Conservation (phyloP, 1,140 invertebrate genomes). For the Thaumetopoea pityocampa region DNA sequence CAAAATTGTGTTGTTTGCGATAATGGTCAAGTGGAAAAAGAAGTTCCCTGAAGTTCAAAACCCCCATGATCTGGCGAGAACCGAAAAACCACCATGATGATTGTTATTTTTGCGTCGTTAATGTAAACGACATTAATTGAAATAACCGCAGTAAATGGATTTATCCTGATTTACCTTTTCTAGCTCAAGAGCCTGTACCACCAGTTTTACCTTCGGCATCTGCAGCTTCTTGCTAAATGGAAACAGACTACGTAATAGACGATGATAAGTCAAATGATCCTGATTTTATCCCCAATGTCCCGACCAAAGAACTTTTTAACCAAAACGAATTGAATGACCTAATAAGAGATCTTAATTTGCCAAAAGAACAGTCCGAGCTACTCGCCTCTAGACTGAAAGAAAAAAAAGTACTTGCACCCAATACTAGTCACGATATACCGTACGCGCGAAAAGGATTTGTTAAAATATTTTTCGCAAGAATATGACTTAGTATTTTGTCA, state of each 20-base stretch:
- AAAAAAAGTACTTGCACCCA: constrained; percentile 19
- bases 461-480: constrained; percentile 29
- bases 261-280: too few species aligned
- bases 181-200: constrained; percentile 12
- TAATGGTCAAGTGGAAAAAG: constrained; percentile 4
- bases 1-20: constrained; percentile 3
- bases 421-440: constrained; percentile 25
- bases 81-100: constrained; percentile 14
- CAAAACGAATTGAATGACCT: constrained; percentile 35
- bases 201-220: background rate
- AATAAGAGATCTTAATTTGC: constrained; percentile 28
- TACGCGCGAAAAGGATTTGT: constrained; percentile 22
- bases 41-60: constrained; percentile 1
- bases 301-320: too few species aligned
- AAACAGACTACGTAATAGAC: too few species aligned
- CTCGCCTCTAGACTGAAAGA: constrained; percentile 30
- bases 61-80: constrained; percentile 15
- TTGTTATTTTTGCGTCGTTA: constrained; percentile 19
- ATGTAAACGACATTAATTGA: constrained; percentile 18
- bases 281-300: too few species aligned
- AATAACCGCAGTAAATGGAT: constrained; percentile 17
- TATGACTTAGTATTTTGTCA: constrained; percentile 31
- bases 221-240: too few species aligned
- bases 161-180: constrained; percentile 23
- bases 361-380: constrained; percentile 30